These are phyloP conservation scores for Drosophila meridiana DNA, from an alignment of 2,888 invertebrate species.

Conservation along the genomic window DNA sequence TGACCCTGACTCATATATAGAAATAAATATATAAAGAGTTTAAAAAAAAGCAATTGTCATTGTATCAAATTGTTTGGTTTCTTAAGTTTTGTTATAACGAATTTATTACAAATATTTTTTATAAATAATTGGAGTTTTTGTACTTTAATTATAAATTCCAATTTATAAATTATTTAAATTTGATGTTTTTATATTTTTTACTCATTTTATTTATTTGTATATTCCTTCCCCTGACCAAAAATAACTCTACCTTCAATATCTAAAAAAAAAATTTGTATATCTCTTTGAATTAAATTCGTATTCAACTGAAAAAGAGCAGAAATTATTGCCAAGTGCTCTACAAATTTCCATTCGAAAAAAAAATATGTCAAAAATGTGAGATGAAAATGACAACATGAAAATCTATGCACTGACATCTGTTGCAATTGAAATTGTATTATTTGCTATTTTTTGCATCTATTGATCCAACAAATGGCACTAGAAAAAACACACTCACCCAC, in stretches of 20 bases:
- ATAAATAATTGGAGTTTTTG: neutral
- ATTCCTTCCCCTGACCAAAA: no score
- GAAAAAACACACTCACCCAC: conserved; percentile 7
- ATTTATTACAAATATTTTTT: neutral
- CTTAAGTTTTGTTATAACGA: neutral
- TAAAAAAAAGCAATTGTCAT: neutral
- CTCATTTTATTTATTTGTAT: no score
- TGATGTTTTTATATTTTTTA: no score
- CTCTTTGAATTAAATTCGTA: neutral
- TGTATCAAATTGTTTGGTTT: neutral
- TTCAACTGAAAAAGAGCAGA: neutral
- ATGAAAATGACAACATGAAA: conserved; percentile 1
- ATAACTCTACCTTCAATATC: neutral
- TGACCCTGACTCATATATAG: neutral
- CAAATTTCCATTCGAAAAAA: neutral
- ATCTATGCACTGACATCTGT: conserved; percentile 13
- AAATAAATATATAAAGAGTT: neutral
- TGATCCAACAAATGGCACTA: conserved; percentile 46
- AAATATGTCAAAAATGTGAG: conserved; percentile 5
- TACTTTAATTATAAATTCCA: no score
- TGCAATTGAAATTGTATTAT: conserved; percentile 23
- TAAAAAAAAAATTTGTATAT: neutral
- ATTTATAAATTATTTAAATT: no score
- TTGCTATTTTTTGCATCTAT: conserved; percentile 28
- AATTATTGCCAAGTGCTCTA: neutral